Evolutionary conservation across 1,140 invertebrate genomes (phyloP), one percentile per base, ranked within the genome.

Genomic region (Wasmannia auropunctata): DNA sequence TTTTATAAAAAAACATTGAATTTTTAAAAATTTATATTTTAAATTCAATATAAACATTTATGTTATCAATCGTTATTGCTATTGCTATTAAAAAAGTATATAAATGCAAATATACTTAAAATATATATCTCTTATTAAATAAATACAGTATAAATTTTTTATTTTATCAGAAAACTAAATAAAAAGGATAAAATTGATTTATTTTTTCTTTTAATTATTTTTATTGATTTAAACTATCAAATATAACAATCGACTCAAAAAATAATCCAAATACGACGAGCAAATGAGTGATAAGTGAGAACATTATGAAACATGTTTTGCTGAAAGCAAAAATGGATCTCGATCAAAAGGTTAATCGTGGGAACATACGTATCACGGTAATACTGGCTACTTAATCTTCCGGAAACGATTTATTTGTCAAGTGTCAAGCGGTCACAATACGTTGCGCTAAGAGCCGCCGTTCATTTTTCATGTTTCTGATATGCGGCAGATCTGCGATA

Each of bases 381-480:
- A 56, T 31, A 10, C 8, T 22, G 16, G n/a, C 28, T 7, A 60
- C 51, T 83, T 72, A 83, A 83, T 83, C 67, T 60, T 58, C 10
- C 34, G 11, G 10, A 58, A 74, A 46, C 14, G 79, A 83, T 83
- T 83, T 83, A 60, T 74, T 74, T 83, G 79, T 83, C 51, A 67
- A 19, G 43, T 60, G 58, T 65, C 76, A 46, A 83, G 51, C 37
- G 40, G 4, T 22, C 65, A 70, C 63, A 70, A 56, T 65, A 58
- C 8, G 46, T n/a, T 49, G 16, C 16, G 49, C 31, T 40, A 58
- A 58, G 37, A 58, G 28, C 14, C n/a, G 16, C 25, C 19, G 4
- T 60, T 72, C 67, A 83, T 83, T 83, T 83, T 83, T 83, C 67
- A 83, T 34, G 22, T 46, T 58, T 72, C n/a, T 83, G 67, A 83